Evolutionary conservation across 1,140 invertebrate species (phyloP).

Genomic region (Ostrea edulis): DNA sequence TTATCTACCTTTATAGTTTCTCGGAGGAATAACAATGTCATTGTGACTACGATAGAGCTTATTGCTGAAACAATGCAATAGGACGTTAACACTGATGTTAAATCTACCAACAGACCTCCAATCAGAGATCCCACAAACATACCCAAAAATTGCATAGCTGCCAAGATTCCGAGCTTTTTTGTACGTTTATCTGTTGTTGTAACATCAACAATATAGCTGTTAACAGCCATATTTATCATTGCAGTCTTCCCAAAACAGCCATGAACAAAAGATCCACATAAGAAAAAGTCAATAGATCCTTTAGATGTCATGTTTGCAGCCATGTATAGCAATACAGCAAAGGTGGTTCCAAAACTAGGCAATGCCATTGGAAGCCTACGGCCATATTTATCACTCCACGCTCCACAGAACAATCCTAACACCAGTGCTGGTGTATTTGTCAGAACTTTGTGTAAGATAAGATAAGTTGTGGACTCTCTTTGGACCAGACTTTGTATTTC

Average conservation of each 20-base stretch:
- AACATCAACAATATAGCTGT: constrained; percentile 72
- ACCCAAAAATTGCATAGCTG: constrained; percentile 75
- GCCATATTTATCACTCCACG: constrained; percentile 75
- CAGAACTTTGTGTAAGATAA: constrained; percentile 71
- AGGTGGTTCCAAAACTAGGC: constrained; percentile 68
- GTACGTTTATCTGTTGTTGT: constrained; percentile 63
- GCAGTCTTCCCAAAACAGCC: constrained; percentile 73
- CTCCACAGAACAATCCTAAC: constrained; percentile 73
- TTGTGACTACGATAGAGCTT: constrained; percentile 59
- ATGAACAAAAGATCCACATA: constrained; percentile 68
- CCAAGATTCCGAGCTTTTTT: constrained; percentile 66
- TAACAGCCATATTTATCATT: constrained; percentile 73
- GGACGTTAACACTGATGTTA: constrained; percentile 63
- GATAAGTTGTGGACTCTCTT: constrained; percentile 66
- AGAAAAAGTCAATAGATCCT: constrained; percentile 61
- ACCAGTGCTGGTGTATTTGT: constrained; percentile 72
- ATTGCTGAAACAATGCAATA: constrained; percentile 66
- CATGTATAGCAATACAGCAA: constrained; percentile 71
- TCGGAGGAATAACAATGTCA: constrained; percentile 63
- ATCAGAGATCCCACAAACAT: constrained; percentile 72
- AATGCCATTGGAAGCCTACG: constrained; percentile 72
- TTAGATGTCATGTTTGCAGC: constrained; percentile 60
- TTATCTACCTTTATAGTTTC: constrained; percentile 64
- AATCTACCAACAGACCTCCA: constrained; percentile 66
- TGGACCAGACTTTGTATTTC: constrained; percentile 69